Percentiles rank a stretch among this genome's conserved stretches.
Evolutionary conservation across 1,140 invertebrate species (phyloP).

Genomic region (Drosophila cardini): DNA sequence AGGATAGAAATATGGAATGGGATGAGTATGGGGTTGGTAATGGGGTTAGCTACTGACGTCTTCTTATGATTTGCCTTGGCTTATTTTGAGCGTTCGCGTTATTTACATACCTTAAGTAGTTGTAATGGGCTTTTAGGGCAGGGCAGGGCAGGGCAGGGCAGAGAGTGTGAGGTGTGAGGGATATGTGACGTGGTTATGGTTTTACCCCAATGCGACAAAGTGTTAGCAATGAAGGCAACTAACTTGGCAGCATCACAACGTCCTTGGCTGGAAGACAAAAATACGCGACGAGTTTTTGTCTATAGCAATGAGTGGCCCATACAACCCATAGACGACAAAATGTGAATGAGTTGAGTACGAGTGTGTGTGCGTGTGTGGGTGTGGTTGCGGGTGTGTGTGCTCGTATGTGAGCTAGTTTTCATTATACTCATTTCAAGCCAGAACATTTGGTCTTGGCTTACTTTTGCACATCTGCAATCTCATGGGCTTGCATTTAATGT

Average conservation of each 20-base stretch:
- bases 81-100: slow-evolving; percentile 70
- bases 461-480: slow-evolving; percentile 29
- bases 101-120: slow-evolving; percentile 82
- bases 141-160: too few relatives aligned
- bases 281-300: slow-evolving; percentile 43
- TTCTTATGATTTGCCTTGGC: slow-evolving; percentile 75
- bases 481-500: slow-evolving; percentile 45
- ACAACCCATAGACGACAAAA: slow-evolving; percentile 44
- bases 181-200: slow-evolving; percentile 5
- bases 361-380: slow-evolving; percentile 6
- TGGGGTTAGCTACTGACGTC: slow-evolving; percentile 39
- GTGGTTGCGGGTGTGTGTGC: slow-evolving; percentile 18
- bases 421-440: slow-evolving; percentile 32
- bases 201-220: slow-evolving; percentile 58
- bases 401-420: slow-evolving; percentile 58
- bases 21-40: slow-evolving; percentile 12
- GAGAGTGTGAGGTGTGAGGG: not conserved
- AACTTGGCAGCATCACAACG: slow-evolving; percentile 21
- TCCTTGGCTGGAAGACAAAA: slow-evolving; percentile 61
- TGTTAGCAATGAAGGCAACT: slow-evolving; percentile 69
- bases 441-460: slow-evolving; percentile 49
- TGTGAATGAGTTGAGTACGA: slow-evolving; percentile 48
- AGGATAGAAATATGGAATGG: not conserved
- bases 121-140: slow-evolving; percentile 72
- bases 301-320: slow-evolving; percentile 56